Percentiles rank a stretch among this genome's conserved stretches.
Evolutionary conservation across 2,888 invertebrate genomes (phyloP).

Genomic region (Ornithoptera priamus): DNA sequence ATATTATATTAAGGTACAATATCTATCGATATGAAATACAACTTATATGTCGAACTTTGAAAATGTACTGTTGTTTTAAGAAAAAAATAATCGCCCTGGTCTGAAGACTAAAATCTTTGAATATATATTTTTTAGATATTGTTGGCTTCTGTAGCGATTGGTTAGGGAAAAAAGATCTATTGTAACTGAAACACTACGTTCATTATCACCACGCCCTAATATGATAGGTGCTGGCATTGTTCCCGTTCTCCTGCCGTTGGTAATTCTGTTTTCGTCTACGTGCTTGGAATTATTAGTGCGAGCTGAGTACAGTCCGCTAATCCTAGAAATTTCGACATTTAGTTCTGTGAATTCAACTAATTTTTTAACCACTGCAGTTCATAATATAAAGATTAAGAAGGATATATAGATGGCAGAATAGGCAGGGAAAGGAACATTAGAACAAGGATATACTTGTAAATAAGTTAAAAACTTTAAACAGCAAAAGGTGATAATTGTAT

Average conservation of each 20-base stretch:
- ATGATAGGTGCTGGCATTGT: constrained; percentile 73
- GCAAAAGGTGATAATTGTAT: background rate
- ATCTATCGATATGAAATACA: background rate
- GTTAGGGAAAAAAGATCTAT: constrained; percentile 32
- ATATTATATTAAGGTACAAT: constrained; percentile 33
- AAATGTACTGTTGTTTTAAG: background rate
- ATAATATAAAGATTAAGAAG: background rate
- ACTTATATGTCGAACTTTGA: background rate
- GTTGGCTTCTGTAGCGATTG: background rate
- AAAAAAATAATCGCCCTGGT: background rate
- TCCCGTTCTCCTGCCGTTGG: constrained; percentile 57
- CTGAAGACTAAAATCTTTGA: background rate
- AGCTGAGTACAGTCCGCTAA: constrained; percentile 42
- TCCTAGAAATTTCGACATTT: constrained; percentile 35
- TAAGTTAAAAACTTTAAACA: background rate
- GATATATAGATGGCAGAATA: background rate
- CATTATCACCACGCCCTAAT: constrained; percentile 70
- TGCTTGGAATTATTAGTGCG: constrained; percentile 61
- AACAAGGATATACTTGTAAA: background rate
- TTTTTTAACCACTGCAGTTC: background rate
- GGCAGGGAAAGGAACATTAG: background rate
- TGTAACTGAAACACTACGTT: constrained; percentile 53
- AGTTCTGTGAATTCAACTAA: constrained; percentile 10
- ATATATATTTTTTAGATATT: background rate
- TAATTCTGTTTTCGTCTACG: constrained; percentile 71